Evolutionary conservation across 2,113 vertebrate genomes (phyloP), one percentile per base, ranked within the genome.

Genomic region (Lontra canadensis): DNA sequence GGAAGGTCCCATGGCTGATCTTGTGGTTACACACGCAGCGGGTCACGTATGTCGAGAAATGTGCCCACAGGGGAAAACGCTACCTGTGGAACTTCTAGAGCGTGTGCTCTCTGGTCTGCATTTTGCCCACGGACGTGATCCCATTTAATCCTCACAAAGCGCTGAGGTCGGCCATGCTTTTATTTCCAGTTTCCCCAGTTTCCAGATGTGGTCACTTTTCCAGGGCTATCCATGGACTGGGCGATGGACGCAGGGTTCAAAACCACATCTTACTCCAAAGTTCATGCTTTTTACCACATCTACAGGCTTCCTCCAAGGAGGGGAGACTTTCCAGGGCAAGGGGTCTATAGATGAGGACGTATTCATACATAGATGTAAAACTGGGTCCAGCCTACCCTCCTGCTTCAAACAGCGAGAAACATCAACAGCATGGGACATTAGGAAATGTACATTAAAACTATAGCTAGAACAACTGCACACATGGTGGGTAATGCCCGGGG

Each of bases 401-500:
- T 84, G 52, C 39, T 76, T 13, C 18, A 85, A 63, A 76, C 69
- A 85, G 47, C 8, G 42, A 76, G 81, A 49, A 31, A 23, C 36
- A 25, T 25, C 21, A 52, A n/a, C 15, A 59, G 13, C 7, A 8
- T 0, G 14, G 47, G 57, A 26, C 29, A 21, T 15, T 39, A 85
- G 21, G 78, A 47, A 42, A n/a, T 18, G 12, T 13, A 23, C 65
- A 4, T 1, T 29, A 11, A 29, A 59, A 42, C 67, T 57, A 11
- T 10, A 1, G 9, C 23, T 31, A 17, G 69, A 34, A 12, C 7
- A 20, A 3, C 47, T 1, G 2, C 36, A 9, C 17, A 71, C 1
- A 2, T 49, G 96, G 98, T 95, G 97, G 97, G 97, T 88, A 96
- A 98, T 97, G 87, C 86, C 91, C 95, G 74, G 88, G 81, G 91